Base-by-base conservation (phyloP, 2,113 vertebrate genomes). In the Pithys albifrons region DNA sequence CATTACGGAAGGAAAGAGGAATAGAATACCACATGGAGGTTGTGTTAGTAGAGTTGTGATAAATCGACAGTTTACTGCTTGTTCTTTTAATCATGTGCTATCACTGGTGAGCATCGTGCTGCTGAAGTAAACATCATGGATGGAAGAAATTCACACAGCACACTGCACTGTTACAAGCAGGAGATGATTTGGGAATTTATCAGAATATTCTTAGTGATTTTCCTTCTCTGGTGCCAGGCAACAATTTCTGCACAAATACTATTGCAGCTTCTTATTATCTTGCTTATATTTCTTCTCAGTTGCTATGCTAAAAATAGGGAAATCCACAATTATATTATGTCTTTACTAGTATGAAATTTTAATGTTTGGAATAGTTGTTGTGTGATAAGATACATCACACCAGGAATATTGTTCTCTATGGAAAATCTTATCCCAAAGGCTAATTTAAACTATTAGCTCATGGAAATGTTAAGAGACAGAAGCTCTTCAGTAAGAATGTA, bases 51-150 rank as follows among this genome's bases (percentile, higher is more conserved):
- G 57, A 89, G 79, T 70, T 14, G 23, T 96, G 90, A 95, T 82
- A 95, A 95, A 95, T 55, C 81, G 89, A 69, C 83, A 94, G 83
- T 83, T 94, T 95, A 88, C 91, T 94, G 54, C 84, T 95, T 93
- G 74, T 74, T 93, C 74, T 91, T 96, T 96, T 96, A 92, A 91
- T 95, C 82, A 80, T 86, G 76, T 3, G 2, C 29, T 59, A 19
- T 77, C 91, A 66, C 65, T 79, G 74, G 85, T 57, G 76, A 97
- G 31, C 71, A 84, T 51, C 0, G 0, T 51, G 71, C 48, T 86
- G 73, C 81, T 92, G 91, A 73, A 83, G 62, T 88, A 94, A 95
- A 93, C 70, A 89, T 67, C 82, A 55, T 10, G 59, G 64, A 46
- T 70, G 52, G 51, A 13, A 95, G 59, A 77, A 80, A 75, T 17